Evolutionary conservation across 1,140 invertebrate species (phyloP).

Genomic region (Dinothrombium tinctorium): DNA sequence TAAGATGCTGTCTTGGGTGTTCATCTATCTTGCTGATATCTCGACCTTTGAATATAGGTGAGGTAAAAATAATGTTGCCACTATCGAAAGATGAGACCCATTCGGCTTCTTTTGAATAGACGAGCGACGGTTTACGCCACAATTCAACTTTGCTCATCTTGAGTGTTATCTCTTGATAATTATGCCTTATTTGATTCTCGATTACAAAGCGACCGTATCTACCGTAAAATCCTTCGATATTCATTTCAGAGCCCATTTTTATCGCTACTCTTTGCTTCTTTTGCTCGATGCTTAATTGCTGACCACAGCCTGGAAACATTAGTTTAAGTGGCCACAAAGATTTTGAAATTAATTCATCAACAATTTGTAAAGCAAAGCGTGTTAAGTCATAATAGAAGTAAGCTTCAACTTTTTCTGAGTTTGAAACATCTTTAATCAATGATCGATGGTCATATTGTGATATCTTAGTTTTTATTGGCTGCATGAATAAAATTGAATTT

Average conservation of each 20-base stretch:
- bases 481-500: slow-evolving; percentile 3
- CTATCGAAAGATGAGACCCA: slow-evolving; percentile 28
- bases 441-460: slow-evolving; percentile 7
- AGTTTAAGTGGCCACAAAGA: slow-evolving; percentile 6
- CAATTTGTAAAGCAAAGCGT: slow-evolving; percentile 5
- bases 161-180: slow-evolving; percentile 44
- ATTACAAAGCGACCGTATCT: slow-evolving; percentile 34
- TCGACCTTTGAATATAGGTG: background rate
- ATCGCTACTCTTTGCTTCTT: slow-evolving; percentile 5
- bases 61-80: background rate
- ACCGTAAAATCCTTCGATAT: slow-evolving; percentile 19
- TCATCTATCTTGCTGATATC: background rate
- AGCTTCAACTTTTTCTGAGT: slow-evolving; percentile 10
- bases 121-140: slow-evolving; percentile 19
- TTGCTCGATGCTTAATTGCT: slow-evolving; percentile 1
- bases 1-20: background rate
- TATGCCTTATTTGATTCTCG: slow-evolving; percentile 24
- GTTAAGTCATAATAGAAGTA: slow-evolving; percentile 15
- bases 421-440: background rate
- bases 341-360: slow-evolving; percentile 4
- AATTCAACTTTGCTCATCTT: slow-evolving; percentile 33
- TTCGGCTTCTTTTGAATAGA: slow-evolving; percentile 22
- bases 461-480: slow-evolving; percentile 5
- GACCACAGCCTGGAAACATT: slow-evolving; percentile 8
- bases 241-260: slow-evolving; percentile 4